Evolutionary conservation across 2,113 vertebrate genomes (phyloP).

Genomic region (Pelodiscus sinensis): DNA sequence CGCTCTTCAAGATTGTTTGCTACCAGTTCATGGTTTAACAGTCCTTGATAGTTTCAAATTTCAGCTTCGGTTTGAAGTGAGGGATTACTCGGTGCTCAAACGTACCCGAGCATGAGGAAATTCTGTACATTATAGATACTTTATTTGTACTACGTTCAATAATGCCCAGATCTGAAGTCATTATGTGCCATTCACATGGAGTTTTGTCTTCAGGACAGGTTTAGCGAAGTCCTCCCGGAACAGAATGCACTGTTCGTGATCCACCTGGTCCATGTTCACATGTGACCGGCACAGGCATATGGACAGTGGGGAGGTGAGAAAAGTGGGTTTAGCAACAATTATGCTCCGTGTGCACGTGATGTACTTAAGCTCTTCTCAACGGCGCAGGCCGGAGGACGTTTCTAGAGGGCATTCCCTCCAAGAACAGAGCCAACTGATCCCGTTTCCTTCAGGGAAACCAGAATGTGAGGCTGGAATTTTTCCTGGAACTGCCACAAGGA

Average conservation of each 20-base stretch:
- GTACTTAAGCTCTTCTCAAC: background rate
- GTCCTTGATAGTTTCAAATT: constrained; percentile 45
- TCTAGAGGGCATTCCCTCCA: no score
- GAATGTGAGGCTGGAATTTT: background rate
- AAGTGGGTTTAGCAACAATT: background rate
- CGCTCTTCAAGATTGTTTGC: constrained; percentile 40
- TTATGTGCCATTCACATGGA: background rate
- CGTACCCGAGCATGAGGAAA: background rate
- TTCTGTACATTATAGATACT: background rate
- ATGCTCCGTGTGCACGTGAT: no score
- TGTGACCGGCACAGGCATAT: background rate
- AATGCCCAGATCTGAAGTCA: background rate
- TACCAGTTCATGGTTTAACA: constrained; percentile 24
- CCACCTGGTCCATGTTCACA: background rate
- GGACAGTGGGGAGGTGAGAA: background rate
- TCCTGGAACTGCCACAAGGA: background rate
- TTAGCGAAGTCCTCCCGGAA: background rate
- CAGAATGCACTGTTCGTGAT: background rate
- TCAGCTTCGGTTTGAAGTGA: constrained; percentile 32
- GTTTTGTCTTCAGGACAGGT: no score
- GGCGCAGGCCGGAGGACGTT: background rate
- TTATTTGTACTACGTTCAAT: background rate
- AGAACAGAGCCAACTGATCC: background rate
- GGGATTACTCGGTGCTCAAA: constrained; percentile 21
- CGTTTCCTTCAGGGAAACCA: background rate